These are phyloP conservation scores for Drosophila nr. medialis DNA, from an alignment of 2,888 invertebrate species.

Conservation along the genomic window DNA sequence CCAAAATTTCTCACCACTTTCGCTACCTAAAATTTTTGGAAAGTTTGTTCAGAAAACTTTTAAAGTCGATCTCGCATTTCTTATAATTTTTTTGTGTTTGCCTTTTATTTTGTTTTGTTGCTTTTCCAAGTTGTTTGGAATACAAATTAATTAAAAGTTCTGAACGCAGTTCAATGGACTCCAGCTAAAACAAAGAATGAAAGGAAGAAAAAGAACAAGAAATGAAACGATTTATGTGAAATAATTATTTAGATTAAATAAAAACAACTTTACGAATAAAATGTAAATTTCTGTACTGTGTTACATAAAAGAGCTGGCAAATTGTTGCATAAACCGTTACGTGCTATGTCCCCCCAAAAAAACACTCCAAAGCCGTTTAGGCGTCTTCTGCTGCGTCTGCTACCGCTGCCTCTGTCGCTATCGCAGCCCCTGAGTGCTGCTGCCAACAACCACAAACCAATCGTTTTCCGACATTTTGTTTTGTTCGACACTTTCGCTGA, in stretches of 20 bases:
- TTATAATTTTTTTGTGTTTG: neutral
- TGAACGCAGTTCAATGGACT: conserved; percentile 36
- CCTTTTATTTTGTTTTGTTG: neutral
- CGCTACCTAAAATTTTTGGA: neutral
- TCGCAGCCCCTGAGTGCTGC: conserved; percentile 4
- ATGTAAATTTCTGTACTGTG: conserved; percentile 37
- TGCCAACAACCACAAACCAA: conserved; percentile 14
- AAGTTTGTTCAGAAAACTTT: conserved; percentile 28
- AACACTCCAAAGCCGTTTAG: conserved; percentile 26
- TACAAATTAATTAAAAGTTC: conserved; percentile 68
- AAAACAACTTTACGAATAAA: neutral
- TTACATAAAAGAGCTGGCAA: conserved; percentile 63
- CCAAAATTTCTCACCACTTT: conserved; percentile 21
- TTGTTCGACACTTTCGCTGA: conserved; percentile 68
- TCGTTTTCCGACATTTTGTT: conserved; percentile 67
- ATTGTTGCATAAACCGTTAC: conserved; percentile 72
- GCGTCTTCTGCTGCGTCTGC: conserved; percentile 9
- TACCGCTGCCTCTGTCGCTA: neutral
- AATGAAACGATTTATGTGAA: conserved; percentile 11
- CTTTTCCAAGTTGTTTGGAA: conserved; percentile 26
- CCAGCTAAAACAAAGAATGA: neutral
- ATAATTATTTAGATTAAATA: neutral
- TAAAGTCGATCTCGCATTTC: conserved; percentile 6
- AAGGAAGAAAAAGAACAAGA: neutral
- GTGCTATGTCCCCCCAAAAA: conserved; percentile 30